Conservation (phyloP, 2,888 invertebrate genomes). For the Zygothrica quintamaculata region DNA sequence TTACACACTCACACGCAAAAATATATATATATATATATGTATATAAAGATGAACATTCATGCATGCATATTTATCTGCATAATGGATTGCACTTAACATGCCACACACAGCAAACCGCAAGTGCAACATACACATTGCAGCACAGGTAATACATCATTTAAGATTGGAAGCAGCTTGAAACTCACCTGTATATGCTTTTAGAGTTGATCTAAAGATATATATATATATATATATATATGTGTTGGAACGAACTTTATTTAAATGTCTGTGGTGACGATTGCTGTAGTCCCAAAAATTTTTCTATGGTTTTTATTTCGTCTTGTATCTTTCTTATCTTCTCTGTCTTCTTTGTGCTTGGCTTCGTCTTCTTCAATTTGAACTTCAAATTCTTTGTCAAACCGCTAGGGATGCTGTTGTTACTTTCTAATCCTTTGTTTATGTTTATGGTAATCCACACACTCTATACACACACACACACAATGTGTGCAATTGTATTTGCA, state of each 20-base stretch:
- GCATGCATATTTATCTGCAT: conserved; percentile 64
- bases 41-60: conserved; percentile 27
- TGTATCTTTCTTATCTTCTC: background rate
- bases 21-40: conserved; percentile 8
- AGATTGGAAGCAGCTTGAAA: conserved; percentile 28
- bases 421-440: conserved; percentile 79
- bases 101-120: conserved; percentile 65
- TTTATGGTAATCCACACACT: conserved; percentile 72
- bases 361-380: background rate
- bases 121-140: conserved; percentile 47
- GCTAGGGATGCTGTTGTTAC: conserved; percentile 30
- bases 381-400: background rate
- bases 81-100: conserved; percentile 81
- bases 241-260: conserved; percentile 6
- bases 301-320: conserved; percentile 34
- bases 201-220: conserved; percentile 28
- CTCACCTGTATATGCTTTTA: conserved; percentile 62
- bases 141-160: conserved; percentile 75
- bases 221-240: no score
- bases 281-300: conserved; percentile 66
- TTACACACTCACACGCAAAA: conserved; percentile 9
- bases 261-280: conserved; percentile 30
- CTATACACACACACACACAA: conserved; percentile 30
- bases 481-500: conserved; percentile 71
- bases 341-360: background rate